Evolutionary conservation across 1,140 invertebrate species (phyloP), one percentile per base, ranked within the genome.

Genomic region (Drosophila saltans): DNA sequence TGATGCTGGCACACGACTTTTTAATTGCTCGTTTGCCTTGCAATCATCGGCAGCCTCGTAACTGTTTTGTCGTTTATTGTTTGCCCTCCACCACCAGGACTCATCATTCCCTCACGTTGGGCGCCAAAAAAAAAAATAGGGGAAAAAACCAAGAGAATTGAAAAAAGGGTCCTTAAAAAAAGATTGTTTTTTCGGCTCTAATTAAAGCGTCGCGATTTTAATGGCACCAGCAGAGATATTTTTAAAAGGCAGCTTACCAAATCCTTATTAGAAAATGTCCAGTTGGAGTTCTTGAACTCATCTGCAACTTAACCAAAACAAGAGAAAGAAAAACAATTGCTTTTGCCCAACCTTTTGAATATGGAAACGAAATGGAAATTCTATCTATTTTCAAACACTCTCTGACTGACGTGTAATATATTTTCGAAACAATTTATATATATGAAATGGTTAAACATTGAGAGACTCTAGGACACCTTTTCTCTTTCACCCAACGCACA

Each of bases 21-120:
- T 89, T 89, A 89, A 89, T 89, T 89, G 84, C 84, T 88, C 83
- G 83, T 88, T 88, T 88, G 73, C 80, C 77, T 72, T 67, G 83
- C 84, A 89, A 89, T 89, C 84, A 88, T 88, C 84, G 24, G 77
- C 45, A 67, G 64, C 76, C 65, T 81, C 77, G 80, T 89, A 80
- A 89, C 81, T 76, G 77, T 78, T 68, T 58, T 78, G 80, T 75
- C 84, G 80, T 89, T 89, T 89, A 90, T 78, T 90, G 80, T 89
- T 83, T 64, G 64, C 55, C 60, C 56, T 2, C 45, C 21, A 26
- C 24, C 45, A 45, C 16, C 16, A 48, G 6, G 8, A 48, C 45
- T 7, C 21, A 52, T 26, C 45, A 52, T 52, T 52, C 45, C 21
- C 21, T 52, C 57, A 59, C 57, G 57, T 59, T 58, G 16, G 6